These are phyloP conservation scores for Clarias batrachus DNA, from an alignment of 2,113 vertebrate species.

Conservation along the genomic window DNA sequence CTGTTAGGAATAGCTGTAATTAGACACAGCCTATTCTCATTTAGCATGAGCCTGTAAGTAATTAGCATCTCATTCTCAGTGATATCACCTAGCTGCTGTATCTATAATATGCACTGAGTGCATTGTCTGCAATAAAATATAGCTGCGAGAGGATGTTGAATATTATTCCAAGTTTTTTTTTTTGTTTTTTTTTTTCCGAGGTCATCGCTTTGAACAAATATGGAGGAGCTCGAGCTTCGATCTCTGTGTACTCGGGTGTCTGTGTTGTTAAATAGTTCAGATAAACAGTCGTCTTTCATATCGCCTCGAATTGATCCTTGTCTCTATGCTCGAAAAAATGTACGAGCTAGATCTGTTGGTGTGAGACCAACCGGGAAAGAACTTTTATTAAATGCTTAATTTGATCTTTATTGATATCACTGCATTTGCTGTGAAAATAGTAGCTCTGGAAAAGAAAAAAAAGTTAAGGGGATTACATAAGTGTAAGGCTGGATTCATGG, in stretches of 20 bases:
- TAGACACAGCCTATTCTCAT: constrained; percentile 55
- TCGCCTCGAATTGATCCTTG: constrained; percentile 9
- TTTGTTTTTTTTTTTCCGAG: neutral
- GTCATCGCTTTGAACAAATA: constrained; percentile 36
- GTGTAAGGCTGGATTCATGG: neutral
- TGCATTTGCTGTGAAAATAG: constrained; percentile 27
- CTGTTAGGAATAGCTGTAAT: constrained; percentile 57
- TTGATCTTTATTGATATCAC: constrained; percentile 35
- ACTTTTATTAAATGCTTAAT: constrained; percentile 36
- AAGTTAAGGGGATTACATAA: constrained; percentile 1
- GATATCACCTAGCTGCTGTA: constrained; percentile 45
- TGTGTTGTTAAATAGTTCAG: constrained; percentile 14
- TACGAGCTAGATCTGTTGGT: neutral
- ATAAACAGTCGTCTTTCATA: constrained; percentile 7
- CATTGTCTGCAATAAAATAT: constrained; percentile 42
- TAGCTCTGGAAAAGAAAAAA: neutral
- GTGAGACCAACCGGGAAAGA: neutral
- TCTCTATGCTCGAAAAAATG: neutral
- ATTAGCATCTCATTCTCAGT: constrained; percentile 53
- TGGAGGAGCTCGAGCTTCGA: constrained; percentile 28
- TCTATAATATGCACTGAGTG: constrained; percentile 40
- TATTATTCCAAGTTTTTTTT: constrained; percentile 2
- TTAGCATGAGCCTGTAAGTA: constrained; percentile 53
- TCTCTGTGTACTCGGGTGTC: constrained; percentile 22
- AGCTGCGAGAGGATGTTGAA: neutral